phyloP scores from a whole-genome alignment of 1,140 invertebrate genomes.

The Caerostris extrusa region DNA sequence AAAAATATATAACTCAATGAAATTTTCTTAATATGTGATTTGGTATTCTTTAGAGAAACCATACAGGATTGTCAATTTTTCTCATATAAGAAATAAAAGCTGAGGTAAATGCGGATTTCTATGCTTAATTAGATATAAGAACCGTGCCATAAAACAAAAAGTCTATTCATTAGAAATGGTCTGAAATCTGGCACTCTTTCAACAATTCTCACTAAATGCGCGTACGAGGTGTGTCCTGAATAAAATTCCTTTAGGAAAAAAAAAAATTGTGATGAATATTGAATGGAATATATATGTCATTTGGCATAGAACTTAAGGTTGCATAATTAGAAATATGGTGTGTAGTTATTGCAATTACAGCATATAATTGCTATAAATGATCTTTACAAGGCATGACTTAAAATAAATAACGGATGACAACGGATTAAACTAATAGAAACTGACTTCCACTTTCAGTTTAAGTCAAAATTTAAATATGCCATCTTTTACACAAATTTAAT shows the following conservation, averaged over 20 bases:
- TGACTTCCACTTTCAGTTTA: no score
- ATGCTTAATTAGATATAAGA: conserved; percentile 27
- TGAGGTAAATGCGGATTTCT: neutral
- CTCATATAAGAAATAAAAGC: neutral
- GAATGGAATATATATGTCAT: neutral
- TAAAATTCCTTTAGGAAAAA: neutral
- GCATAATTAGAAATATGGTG: neutral
- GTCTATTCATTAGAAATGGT: conserved; percentile 22
- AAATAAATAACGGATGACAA: no score
- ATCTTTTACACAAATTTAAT: no score
- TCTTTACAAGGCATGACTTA: no score
- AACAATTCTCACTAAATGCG: neutral
- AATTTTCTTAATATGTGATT: no score
- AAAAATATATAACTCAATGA: no score
- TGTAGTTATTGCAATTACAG: neutral
- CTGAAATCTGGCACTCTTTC: conserved; percentile 23
- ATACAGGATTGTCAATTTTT: no score
- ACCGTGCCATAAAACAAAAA: neutral
- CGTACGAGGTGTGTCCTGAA: neutral
- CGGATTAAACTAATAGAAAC: no score
- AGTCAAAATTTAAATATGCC: no score
- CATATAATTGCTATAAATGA: no score
- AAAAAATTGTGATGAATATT: neutral
- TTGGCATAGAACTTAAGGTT: neutral
- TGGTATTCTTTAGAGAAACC: no score